phyloP scores from a whole-genome alignment of 2,888 invertebrate genomes.

The Steinernema carpocapsae region DNA sequence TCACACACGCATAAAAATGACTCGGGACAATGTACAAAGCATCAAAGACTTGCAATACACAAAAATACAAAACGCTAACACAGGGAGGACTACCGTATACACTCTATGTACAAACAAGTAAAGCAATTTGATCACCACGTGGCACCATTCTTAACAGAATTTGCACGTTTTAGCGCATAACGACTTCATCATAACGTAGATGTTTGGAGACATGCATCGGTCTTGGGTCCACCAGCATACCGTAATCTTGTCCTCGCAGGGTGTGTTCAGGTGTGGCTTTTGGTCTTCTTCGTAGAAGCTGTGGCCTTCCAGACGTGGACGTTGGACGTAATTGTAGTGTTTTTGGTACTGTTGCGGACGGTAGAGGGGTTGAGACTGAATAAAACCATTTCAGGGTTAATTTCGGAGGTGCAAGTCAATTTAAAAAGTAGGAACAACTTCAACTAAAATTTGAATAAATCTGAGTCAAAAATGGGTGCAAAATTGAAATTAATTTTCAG shows the following conservation, averaged over 20 bases:
- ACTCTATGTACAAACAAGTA: not conserved
- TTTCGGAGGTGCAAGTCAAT: conserved; percentile 33
- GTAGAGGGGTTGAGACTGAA: conserved; percentile 23
- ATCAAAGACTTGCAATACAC: not conserved
- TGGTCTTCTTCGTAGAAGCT: conserved; percentile 39
- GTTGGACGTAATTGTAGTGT: conserved; percentile 29
- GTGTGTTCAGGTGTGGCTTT: conserved; percentile 35
- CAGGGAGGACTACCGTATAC: not conserved
- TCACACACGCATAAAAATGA: not conserved
- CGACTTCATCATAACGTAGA: conserved; percentile 65
- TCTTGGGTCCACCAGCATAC: conserved; percentile 69
- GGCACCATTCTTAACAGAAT: conserved; percentile 53
- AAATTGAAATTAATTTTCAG: too few species aligned
- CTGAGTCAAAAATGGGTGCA: too few species aligned
- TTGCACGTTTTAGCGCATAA: conserved; percentile 67
- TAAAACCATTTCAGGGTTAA: conserved; percentile 9
- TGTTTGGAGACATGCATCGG: conserved; percentile 64
- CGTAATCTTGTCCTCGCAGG: conserved; percentile 66
- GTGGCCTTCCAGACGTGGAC: conserved; percentile 38
- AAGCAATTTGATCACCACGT: not conserved
- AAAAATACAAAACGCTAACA: not conserved
- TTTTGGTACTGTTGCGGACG: conserved; percentile 10
- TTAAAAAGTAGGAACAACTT: too few species aligned
- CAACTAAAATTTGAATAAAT: too few species aligned
- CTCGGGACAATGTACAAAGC: too few species aligned